Evolutionary conservation across 2,113 vertebrate species (phyloP), one percentile per base, ranked within the genome.

Genomic region (Protobothrops mucrosquamatus): DNA sequence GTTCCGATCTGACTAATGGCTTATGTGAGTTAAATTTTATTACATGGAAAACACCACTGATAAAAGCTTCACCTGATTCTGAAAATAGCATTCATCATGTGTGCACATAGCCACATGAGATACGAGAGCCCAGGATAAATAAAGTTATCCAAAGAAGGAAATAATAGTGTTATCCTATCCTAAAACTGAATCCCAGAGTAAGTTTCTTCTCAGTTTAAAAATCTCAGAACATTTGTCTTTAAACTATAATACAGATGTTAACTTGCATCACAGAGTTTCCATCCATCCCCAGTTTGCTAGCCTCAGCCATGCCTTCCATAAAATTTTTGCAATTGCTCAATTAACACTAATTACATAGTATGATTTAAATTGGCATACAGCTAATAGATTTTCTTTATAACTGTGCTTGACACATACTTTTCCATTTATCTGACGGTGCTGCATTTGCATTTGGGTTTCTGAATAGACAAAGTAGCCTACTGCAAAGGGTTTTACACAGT

Each of bases 11-110:
- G 94, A 94, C 95, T 94, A 85, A 95, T 88, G 46, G 2, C 93
- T 96, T 94, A 96, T 64, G 22, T 96, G 94, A 95, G 74, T 54
- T 86, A 29, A 22, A 92, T 88, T 88, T 94, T 94, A 92, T 94
- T 94, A 95, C 94, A 95, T 96, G 96, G 95, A 96, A 97, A 96
- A 94, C 87, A 93, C 94, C 94, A 93, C 94, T 97, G 94, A 91
- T 89, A 94, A 55, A 69, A 51, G 91, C 90, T 22, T 6, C 87
- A 69, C 51, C 22, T 93, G 88, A 91, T 15, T 94, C 93, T 57
- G 89, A 69, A 93, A 91, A 88, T 81, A 93, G 24, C 56, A 87
- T 34, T 92, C 26, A 23, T 61, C 18, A 92, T 85, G 91, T 1
- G 26, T 91, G 51, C 9, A 64, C 3, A 24, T 4, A 52, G 64